Percentiles rank a stretch among this genome's conserved stretches.
phyloP scores from a whole-genome alignment of 2,797 vertebrate genomes.

The Lerista edwardsae region DNA sequence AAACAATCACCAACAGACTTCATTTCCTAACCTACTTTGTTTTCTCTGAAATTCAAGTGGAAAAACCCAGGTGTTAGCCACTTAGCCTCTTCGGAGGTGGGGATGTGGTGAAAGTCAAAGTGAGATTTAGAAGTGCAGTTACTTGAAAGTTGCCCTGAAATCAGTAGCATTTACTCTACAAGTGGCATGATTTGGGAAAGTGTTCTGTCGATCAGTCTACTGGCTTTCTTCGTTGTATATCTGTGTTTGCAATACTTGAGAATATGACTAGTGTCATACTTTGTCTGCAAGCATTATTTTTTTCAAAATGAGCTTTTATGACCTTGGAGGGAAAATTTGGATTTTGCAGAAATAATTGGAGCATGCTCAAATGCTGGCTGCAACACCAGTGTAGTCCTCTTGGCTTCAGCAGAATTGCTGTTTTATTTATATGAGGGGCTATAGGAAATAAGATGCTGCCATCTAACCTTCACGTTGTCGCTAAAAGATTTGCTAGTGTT shows the following conservation, averaged over 20 bases:
- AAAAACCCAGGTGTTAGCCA: neutral
- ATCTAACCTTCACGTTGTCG: neutral
- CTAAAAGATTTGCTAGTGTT: neutral
- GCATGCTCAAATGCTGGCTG: conserved; percentile 10
- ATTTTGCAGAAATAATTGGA: conserved; percentile 15
- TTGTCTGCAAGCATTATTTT: neutral
- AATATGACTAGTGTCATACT: neutral
- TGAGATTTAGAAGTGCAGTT: neutral
- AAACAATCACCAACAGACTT: neutral
- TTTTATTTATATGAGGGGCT: neutral
- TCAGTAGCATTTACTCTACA: neutral
- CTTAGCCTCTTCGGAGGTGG: neutral
- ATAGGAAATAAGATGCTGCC: neutral
- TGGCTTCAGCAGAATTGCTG: conserved; percentile 6
- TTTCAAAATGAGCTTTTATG: neutral
- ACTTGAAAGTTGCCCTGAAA: conserved; percentile 10
- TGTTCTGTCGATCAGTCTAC: neutral
- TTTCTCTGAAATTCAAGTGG: neutral
- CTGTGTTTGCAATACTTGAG: neutral
- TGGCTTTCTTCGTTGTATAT: neutral
- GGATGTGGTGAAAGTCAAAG: neutral
- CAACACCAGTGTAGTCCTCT: conserved; percentile 20
- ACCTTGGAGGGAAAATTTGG: too few relatives aligned
- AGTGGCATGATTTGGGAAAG: neutral
- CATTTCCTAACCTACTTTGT: neutral